These are phyloP conservation scores for Plemyria rubiginata DNA, from an alignment of 2,888 invertebrate species.

Conservation along the genomic window DNA sequence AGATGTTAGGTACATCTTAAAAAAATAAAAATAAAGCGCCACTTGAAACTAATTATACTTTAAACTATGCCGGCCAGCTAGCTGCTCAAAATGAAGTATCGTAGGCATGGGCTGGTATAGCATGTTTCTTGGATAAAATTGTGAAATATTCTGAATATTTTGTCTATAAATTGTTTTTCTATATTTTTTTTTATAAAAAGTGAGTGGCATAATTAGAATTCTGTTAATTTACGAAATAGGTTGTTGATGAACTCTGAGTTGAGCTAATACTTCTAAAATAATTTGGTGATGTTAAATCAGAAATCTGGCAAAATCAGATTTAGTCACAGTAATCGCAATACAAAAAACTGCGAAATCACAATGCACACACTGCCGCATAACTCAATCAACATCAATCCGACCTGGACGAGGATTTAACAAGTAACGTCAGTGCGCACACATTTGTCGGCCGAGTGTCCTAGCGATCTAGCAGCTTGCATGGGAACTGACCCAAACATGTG, in stretches of 20 bases:
- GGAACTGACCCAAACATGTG: not conserved
- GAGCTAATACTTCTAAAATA: no score
- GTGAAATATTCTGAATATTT: no score
- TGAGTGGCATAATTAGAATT: no score
- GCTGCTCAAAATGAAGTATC: not conserved
- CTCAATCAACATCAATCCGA: slow-evolving; percentile 77
- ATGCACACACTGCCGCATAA: slow-evolving; percentile 54
- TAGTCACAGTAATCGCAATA: slow-evolving; percentile 1
- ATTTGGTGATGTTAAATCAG: no score
- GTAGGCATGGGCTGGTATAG: no score
- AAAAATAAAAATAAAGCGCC: no score
- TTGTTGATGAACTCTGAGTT: no score
- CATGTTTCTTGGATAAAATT: no score
- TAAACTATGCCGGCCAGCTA: slow-evolving; percentile 60
- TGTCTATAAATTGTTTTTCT: no score
- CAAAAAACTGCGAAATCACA: slow-evolving; percentile 26
- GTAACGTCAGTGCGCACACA: slow-evolving; percentile 57
- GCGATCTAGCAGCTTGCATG: slow-evolving; percentile 13
- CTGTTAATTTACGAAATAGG: no score
- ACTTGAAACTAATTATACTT: slow-evolving; percentile 76
- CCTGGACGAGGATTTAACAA: slow-evolving; percentile 71
- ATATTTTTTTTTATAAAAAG: no score
- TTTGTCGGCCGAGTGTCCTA: slow-evolving; percentile 21
- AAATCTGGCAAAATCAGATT: not conserved
- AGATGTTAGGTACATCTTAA: slow-evolving; percentile 57